These are phyloP conservation scores for Heliconius nattereri DNA, from an alignment of 1,140 invertebrate genomes.

Conservation along the genomic window DNA sequence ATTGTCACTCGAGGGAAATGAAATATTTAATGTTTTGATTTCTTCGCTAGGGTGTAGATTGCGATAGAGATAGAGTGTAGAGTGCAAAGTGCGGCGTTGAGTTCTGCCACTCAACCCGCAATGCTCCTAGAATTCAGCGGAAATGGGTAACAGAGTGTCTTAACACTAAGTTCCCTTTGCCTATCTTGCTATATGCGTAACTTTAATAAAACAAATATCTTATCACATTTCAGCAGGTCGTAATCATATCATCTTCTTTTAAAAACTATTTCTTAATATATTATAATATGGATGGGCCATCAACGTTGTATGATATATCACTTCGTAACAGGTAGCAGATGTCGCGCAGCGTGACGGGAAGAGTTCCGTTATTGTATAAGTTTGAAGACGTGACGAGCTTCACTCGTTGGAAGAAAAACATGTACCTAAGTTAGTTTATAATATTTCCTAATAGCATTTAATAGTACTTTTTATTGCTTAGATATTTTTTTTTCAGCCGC, in stretches of 20 bases:
- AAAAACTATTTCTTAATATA: background rate
- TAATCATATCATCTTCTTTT: background rate
- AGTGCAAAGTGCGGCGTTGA: too few relatives aligned
- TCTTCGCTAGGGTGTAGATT: too few relatives aligned
- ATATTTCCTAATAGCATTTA: background rate
- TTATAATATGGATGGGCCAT: background rate
- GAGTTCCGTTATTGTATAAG: constrained; percentile 68
- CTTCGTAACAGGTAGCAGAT: constrained; percentile 51
- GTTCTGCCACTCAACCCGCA: too few relatives aligned
- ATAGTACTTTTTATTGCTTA: background rate
- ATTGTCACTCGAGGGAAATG: too few relatives aligned
- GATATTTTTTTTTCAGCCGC: background rate
- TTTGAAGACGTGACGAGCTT: constrained; percentile 55
- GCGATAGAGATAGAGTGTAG: too few relatives aligned
- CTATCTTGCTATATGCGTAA: too few relatives aligned
- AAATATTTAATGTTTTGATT: too few relatives aligned
- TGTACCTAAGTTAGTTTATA: background rate
- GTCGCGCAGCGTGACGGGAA: constrained; percentile 51
- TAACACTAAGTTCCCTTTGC: too few relatives aligned
- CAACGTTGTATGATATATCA: constrained; percentile 18
- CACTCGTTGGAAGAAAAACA: constrained; percentile 33
- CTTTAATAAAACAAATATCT: background rate
- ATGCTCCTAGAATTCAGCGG: too few relatives aligned
- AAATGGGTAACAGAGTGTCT: too few relatives aligned
- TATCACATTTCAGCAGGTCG: background rate